Evolutionary conservation across 2,888 invertebrate genomes (phyloP).

Genomic region (Drosophila multiciliata): DNA sequence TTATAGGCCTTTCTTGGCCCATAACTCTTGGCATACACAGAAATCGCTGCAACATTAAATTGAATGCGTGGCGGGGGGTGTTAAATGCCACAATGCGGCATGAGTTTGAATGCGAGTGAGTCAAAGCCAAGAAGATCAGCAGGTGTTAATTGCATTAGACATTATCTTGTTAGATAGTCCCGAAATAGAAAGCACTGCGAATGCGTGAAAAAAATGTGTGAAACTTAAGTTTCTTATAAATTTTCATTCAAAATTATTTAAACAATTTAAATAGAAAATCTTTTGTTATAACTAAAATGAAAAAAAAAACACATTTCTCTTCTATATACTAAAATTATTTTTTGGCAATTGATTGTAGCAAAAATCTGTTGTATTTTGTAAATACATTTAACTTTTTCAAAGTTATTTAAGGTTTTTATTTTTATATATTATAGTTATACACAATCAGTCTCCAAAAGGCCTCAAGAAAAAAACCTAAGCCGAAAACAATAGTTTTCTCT

Average conservation of each 20-base stretch:
- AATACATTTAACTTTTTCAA: not conserved
- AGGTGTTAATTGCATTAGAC: slow-evolving; percentile 50
- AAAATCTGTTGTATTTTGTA: not conserved
- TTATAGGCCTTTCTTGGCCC: not conserved
- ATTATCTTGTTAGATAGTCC: slow-evolving; percentile 18
- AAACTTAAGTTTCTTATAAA: not conserved
- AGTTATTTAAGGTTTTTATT: not conserved
- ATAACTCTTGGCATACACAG: not conserved
- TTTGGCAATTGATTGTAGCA: no score
- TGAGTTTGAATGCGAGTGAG: slow-evolving; percentile 9
- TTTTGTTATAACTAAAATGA: not conserved
- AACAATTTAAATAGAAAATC: not conserved
- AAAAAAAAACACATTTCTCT: slow-evolving; percentile 4
- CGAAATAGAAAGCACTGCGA: slow-evolving; percentile 36
- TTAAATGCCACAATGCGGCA: not conserved
- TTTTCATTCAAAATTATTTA: not conserved
- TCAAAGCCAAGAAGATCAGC: slow-evolving; percentile 37
- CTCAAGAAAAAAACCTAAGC: not conserved
- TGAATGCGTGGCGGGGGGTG: slow-evolving; percentile 30
- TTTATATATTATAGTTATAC: not conserved
- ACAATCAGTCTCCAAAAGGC: no score
- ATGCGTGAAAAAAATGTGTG: slow-evolving; percentile 2
- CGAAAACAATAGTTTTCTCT: no score
- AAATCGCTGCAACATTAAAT: slow-evolving; percentile 16
- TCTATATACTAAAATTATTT: not conserved